Conservation (phyloP, 2,888 invertebrate species). For the Stenurella melanura region DNA sequence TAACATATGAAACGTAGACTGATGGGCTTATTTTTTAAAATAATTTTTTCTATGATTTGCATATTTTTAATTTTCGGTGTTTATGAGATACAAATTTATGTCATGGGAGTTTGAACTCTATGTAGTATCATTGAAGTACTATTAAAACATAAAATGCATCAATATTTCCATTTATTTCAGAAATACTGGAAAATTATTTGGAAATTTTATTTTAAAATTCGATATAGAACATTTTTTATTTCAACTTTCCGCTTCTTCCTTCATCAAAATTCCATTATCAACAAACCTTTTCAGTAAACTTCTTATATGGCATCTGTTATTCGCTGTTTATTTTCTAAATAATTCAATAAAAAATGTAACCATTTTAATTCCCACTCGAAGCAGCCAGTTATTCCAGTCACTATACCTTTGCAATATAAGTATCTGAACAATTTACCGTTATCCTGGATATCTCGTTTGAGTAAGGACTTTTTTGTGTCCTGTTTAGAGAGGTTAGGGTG, state of each 20-base stretch:
- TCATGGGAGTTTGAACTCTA: too few species aligned
- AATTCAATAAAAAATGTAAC: conserved; percentile 32
- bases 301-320: background rate
- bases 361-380: conserved; percentile 19
- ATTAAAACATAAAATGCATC: too few species aligned
- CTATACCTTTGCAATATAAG: conserved; percentile 23
- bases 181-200: too few species aligned
- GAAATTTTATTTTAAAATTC: background rate
- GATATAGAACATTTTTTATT: background rate
- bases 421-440: conserved; percentile 37
- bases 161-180: too few species aligned
- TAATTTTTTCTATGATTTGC: too few species aligned
- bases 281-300: background rate
- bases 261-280: background rate
- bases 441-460: conserved; percentile 64
- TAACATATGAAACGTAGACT: too few species aligned
- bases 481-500: conserved; percentile 60
- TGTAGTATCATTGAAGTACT: too few species aligned
- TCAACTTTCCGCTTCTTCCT: background rate
- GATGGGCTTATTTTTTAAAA: too few species aligned
- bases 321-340: background rate
- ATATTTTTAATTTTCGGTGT: too few species aligned
- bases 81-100: too few species aligned
- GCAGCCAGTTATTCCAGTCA: conserved; percentile 18
- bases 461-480: conserved; percentile 67